Conservation (phyloP, 1,140 invertebrate genomes). For the Zaprionus tsacasi region DNA sequence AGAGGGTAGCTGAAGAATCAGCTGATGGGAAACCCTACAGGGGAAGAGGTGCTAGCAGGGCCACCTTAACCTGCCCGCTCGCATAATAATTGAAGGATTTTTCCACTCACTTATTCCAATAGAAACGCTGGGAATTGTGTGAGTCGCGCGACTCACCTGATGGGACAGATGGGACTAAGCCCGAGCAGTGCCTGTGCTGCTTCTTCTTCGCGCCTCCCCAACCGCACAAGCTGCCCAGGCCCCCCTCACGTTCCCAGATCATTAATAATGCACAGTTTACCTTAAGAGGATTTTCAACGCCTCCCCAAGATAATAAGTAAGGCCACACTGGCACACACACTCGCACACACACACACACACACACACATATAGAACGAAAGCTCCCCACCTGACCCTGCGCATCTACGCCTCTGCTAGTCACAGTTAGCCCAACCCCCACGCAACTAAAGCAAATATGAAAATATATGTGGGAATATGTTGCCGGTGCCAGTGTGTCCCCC, state of each 20-base stretch:
- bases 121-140: not conserved
- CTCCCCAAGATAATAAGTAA: conserved; percentile 76
- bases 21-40: no score
- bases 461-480: conserved; percentile 66
- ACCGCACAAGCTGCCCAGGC: no score
- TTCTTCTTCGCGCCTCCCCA: no score
- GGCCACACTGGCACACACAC: conserved; percentile 15
- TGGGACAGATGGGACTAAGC: not conserved
- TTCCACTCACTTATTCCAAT: conserved; percentile 4
- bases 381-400: conserved; percentile 24
- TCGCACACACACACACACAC: conserved; percentile 47
- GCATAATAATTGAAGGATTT: conserved; percentile 2
- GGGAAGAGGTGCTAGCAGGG: no score
- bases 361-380: conserved; percentile 49
- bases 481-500: conserved; percentile 13
- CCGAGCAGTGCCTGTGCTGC: not conserved
- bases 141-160: not conserved
- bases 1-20: not conserved
- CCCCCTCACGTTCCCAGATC: conserved; percentile 25
- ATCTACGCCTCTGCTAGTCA: not conserved
- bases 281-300: conserved; percentile 81
- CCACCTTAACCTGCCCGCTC: no score
- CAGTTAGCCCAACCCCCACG: conserved; percentile 26
- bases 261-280: conserved; percentile 81
- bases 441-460: conserved; percentile 50